Base-by-base conservation (phyloP, 23 tunicate species). In the Halocynthia aurantium region DNA sequence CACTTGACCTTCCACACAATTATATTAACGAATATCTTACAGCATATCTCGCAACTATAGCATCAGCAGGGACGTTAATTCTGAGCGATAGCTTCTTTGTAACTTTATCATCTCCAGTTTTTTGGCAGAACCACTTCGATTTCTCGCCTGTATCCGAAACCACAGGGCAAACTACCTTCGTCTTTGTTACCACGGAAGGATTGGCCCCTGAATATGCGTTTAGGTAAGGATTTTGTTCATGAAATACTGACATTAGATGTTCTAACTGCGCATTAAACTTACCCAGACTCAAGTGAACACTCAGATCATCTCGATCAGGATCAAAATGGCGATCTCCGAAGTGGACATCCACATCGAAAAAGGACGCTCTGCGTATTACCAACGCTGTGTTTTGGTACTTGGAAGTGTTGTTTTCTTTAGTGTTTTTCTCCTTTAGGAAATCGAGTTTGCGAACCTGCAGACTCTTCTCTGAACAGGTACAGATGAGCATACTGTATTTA, bases 341-440 rank as follows among this genome's bases (percentile, higher is more conserved):
- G 21, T 31, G 57, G 8, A 87, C 22, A 6, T 88, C 87, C 2
- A 94, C 52, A 8, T 80, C 71, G 50, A 88, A 87, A n/a, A 60
- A 61, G 52, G 77, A 81, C 12, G 95, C 83, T 69, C 98, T 71
- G 51, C 98, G 76, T 12, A 94, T 61, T 6, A 94, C 81, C 77
- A 94, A 63, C 13, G 69, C 58, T 31, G 70, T 87, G 81, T 94
- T 80, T 7, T 70, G 77, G 81, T 88, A 94, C 49, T 50, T 54
- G 31, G 73, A 70, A 12, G 98, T 94, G n/a, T 78, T 83, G 31
- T 88, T 86, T 51, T 21, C 51, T 9, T 6, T 10, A 22, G 72
- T 11, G 75, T 94, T 94, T 40, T 84, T 77, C n/a, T 75, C 78
- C 62, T 87, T 84, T 72, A 75, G 52, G 61, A 80, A 94, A 68